Percentiles rank a stretch among this genome's conserved stretches.
Evolutionary conservation across 2,888 invertebrate genomes (phyloP).

Genomic region (Archaeoteleia sp.): DNA sequence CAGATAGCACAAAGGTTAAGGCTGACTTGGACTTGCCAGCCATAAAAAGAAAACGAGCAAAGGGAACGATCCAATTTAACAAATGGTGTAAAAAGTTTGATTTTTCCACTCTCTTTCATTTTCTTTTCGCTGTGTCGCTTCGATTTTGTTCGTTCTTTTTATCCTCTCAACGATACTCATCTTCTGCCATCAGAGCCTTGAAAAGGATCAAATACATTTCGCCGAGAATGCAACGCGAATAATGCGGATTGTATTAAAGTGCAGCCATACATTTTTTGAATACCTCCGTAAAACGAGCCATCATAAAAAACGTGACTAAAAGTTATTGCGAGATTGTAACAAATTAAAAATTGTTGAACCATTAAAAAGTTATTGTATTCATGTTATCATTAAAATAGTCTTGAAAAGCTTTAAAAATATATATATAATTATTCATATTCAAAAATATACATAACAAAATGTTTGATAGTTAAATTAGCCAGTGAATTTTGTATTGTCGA

Average conservation of each 20-base stretch:
- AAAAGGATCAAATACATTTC: constrained; percentile 5
- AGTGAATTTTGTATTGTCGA: no score
- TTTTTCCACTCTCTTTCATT: constrained; percentile 28
- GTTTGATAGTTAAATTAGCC: no score
- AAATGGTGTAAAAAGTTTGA: constrained; percentile 44
- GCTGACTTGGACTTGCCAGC: constrained; percentile 14
- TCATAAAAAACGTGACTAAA: no score
- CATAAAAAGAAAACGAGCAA: constrained; percentile 12
- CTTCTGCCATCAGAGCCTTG: constrained; percentile 6
- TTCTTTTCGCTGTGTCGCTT: constrained; percentile 8
- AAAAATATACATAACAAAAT: no score
- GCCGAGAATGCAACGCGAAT: background rate
- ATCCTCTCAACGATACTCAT: constrained; percentile 11
- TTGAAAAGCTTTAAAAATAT: no score
- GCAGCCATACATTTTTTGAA: no score
- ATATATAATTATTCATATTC: no score
- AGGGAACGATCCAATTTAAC: constrained; percentile 31
- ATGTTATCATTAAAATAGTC: no score
- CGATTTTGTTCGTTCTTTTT: constrained; percentile 8
- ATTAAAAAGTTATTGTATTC: no score
- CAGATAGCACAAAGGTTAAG: constrained; percentile 23
- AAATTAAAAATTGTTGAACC: no score
- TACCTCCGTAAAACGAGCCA: no score
- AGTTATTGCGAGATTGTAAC: no score
- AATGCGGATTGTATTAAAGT: constrained; percentile 6